Evolutionary conservation across 2,797 vertebrate genomes (phyloP), one percentile per base, ranked within the genome.

Genomic region (Pseudomugil gertrudae): DNA sequence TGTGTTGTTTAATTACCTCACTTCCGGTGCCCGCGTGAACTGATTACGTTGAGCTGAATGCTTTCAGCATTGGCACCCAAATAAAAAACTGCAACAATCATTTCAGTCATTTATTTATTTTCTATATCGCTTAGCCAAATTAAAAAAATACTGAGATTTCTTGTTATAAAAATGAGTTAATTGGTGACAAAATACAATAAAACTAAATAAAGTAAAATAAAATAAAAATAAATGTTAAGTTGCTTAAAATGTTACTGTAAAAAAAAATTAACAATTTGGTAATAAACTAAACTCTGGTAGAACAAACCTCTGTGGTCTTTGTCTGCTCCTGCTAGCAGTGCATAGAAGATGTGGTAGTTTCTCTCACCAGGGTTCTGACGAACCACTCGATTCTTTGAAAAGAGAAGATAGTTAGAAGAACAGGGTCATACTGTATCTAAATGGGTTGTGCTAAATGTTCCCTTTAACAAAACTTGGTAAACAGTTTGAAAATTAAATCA

Each of bases 301-400:
- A 73, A 69, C 82, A 3, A 84, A 97, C 96, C 96, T 95, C 91
- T 93, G 79, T 95, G 92, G 51, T 96, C 91, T 69, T 71, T 76
- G 0, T 92, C 93, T 19, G 95, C 87, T 33, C 96, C 96, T 9
- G 95, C 94, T 60, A 97, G 89, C 63, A 97, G 84, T 1, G 96
- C 93, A 11, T 97, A 97, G 88, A 97, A 97, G 79, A 97, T 96
- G 84, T 97, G 96, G 83, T 95, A 97, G 87, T 96, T 97, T 84
- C 96, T 93, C 87, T 97, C 96, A 19, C 95, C 96, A 0, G 95
- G 96, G 77, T 96, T 97, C 84, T 97, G 96, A 57, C 96, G 93
- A 32, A 95, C 95, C 59, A 97, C 96, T 3, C 96, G 95, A 78
- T 96, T 97, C 96, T 97, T 69, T 19, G 38, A 90, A 64, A n/a